Percentiles rank a stretch among this genome's conserved stretches.
Evolutionary conservation across 2,113 vertebrate species (phyloP).

Genomic region (Verasper variegatus): DNA sequence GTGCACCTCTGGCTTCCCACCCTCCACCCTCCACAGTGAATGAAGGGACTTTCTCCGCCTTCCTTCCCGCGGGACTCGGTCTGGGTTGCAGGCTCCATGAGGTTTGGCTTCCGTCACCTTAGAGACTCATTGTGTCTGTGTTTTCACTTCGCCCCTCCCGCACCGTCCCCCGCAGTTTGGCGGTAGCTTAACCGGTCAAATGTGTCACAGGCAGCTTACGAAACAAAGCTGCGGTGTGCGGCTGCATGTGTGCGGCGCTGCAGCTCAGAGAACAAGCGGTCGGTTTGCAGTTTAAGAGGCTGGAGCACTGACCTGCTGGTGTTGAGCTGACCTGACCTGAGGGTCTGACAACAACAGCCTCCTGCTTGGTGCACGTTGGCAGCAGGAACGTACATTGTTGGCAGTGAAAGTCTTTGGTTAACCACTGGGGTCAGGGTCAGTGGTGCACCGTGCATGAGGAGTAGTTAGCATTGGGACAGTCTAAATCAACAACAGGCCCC

Average conservation of each 20-base stretch:
- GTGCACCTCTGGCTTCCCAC: not conserved
- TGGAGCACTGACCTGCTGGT: not conserved
- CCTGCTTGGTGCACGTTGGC: conserved; percentile 26
- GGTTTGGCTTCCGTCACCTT: conserved; percentile 65
- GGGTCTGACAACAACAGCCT: conserved; percentile 9
- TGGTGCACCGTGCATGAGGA: not conserved
- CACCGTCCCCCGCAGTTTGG: conserved; percentile 66
- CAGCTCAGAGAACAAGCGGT: conserved; percentile 32
- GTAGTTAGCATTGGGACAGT: no score
- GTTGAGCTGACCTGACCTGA: conserved; percentile 14
- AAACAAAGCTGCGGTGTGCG: conserved; percentile 25
- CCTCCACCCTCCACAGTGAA: not conserved
- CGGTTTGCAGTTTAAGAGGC: conserved; percentile 45
- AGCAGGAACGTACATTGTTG: conserved; percentile 30
- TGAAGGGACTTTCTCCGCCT: not conserved
- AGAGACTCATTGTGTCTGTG: conserved; percentile 67
- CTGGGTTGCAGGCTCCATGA: conserved; percentile 22
- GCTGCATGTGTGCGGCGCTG: not conserved
- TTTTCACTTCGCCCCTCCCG: conserved; percentile 38
- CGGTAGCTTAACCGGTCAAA: conserved; percentile 69
- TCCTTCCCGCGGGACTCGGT: conserved; percentile 46
- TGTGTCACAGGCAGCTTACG: conserved; percentile 47
- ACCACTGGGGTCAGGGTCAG: not conserved
- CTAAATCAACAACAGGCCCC: no score
- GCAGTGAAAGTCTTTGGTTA: not conserved